A percentile compares a stretch with the other conserved stretches of the same genome.
These are phyloP conservation scores for Orbicella faveolata DNA, from an alignment of 64 coral and sea anemone genomes.

Conservation along the genomic window DNA sequence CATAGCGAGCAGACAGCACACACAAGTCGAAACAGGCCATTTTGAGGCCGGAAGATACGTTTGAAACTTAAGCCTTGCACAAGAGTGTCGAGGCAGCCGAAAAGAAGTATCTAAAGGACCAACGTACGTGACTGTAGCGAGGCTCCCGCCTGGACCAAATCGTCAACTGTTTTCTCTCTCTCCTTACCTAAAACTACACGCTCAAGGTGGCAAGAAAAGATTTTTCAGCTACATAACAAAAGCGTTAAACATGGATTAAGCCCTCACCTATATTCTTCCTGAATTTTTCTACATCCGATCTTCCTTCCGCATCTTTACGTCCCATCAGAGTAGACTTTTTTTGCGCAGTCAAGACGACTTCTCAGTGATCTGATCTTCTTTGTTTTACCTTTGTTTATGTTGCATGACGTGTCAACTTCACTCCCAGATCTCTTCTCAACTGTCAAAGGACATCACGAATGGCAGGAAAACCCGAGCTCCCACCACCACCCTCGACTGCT, in stretches of 20 bases:
- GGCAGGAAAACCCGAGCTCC: too few species aligned
- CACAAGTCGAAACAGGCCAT: too few species aligned
- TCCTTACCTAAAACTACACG: too few species aligned
- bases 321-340: constrained; percentile 3
- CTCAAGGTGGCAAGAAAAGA: not conserved
- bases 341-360: not conserved
- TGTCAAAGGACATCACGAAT: not conserved
- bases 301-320: constrained; percentile 53
- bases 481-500: too few species aligned
- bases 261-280: constrained; percentile 41
- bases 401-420: constrained; percentile 27
- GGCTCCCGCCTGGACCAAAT: not conserved
- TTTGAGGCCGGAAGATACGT: too few species aligned
- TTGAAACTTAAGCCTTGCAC: too few species aligned
- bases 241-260: not conserved
- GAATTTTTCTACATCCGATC: constrained; percentile 61
- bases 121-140: not conserved
- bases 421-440: not conserved
- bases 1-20: too few species aligned
- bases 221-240: not conserved
- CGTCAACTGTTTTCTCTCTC: too few species aligned
- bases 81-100: too few species aligned
- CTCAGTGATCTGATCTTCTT: not conserved
- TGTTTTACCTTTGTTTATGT: not conserved
- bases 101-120: too few species aligned